Evolutionary conservation across 2,888 invertebrate genomes (phyloP).

Genomic region (Drosophila percnosoma): DNA sequence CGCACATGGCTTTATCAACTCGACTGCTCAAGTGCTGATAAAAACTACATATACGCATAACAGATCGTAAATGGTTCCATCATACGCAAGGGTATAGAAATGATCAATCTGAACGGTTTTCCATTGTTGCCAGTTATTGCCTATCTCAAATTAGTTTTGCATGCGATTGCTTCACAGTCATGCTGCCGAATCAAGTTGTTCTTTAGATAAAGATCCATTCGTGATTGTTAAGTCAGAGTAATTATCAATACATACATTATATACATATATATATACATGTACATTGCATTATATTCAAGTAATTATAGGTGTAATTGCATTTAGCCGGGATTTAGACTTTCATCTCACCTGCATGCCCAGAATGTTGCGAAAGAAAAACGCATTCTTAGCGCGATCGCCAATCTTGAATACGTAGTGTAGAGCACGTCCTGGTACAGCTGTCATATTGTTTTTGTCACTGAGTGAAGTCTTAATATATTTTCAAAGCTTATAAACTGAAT

Average conservation of each 20-base stretch:
- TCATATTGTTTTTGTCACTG: slow-evolving; percentile 43
- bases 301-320: not conserved
- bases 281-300: not conserved
- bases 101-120: not conserved
- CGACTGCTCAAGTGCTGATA: not conserved
- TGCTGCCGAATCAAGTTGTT: slow-evolving; percentile 19
- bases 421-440: slow-evolving; percentile 89
- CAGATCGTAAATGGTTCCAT: not conserved
- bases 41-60: not conserved
- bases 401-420: slow-evolving; percentile 99
- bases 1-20: not conserved
- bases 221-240: not conserved
- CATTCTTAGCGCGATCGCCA: slow-evolving; percentile 93
- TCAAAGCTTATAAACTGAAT: slow-evolving; percentile 14
- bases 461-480: not conserved
- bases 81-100: not conserved
- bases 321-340: slow-evolving; percentile 11
- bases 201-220: slow-evolving; percentile 32
- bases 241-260: slow-evolving; percentile 1
- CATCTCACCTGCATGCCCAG: slow-evolving; percentile 96
- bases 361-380: slow-evolving; percentile 94
- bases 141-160: slow-evolving; percentile 29
- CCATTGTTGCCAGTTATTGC: not conserved
- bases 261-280: not conserved
- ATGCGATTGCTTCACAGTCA: slow-evolving; percentile 2